Percentiles rank a stretch among this genome's conserved stretches.
Conservation (phyloP, 2,888 invertebrate species). For the Nymphalis polychloros region DNA sequence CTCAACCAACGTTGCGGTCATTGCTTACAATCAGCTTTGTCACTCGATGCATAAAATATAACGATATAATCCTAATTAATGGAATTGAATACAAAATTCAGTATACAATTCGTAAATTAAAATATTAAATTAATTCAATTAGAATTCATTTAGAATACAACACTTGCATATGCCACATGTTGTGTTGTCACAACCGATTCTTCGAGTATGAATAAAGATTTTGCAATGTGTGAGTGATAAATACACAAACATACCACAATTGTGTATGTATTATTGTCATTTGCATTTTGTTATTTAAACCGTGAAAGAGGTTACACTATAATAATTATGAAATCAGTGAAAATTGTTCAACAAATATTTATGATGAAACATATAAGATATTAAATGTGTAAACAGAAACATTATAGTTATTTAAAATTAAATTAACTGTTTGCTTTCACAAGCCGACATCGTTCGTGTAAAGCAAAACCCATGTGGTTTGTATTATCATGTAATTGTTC, state of each 20-base stretch:
- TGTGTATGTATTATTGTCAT: background rate
- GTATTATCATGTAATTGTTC: background rate
- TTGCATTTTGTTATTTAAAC: too few relatives aligned
- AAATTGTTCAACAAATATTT: too few relatives aligned
- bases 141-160: too few relatives aligned
- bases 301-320: too few relatives aligned
- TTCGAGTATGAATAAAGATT: background rate
- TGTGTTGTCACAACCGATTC: too few relatives aligned
- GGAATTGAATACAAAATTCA: conserved; percentile 2
- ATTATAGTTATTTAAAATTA: too few relatives aligned
- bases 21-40: background rate
- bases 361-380: too few relatives aligned
- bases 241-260: background rate
- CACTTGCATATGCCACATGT: too few relatives aligned
- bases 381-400: too few relatives aligned
- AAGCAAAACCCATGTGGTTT: background rate
- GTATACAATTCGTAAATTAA: background rate
- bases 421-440: background rate
- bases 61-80: background rate
- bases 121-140: background rate
- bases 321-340: too few relatives aligned
- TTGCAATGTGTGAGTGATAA: background rate
- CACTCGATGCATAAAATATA: conserved; percentile 4
- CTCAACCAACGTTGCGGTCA: background rate
- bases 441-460: background rate